phyloP scores from a whole-genome alignment of 1,140 invertebrate species.

The Euura saliciscinereae region DNA sequence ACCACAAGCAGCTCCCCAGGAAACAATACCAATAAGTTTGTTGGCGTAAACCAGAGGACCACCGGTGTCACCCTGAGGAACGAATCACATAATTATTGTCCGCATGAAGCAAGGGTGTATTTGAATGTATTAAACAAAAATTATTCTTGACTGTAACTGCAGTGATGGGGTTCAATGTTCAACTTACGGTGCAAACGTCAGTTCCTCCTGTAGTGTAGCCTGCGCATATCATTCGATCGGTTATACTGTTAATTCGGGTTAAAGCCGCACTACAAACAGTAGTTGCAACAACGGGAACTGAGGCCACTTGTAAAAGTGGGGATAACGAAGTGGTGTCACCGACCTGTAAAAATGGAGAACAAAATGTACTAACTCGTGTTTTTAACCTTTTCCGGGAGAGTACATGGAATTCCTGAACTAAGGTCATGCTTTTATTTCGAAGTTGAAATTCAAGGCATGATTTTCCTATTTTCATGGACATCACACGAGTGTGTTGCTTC shows the following conservation, averaged over 20 bases:
- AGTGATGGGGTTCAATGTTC: no score
- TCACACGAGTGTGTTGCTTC: background rate
- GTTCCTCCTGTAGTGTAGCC: constrained; percentile 9
- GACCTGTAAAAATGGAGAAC: constrained; percentile 8
- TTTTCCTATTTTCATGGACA: no score
- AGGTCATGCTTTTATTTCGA: no score
- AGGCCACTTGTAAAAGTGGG: background rate
- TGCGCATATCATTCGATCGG: constrained; percentile 7
- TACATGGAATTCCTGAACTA: no score
- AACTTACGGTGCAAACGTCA: constrained; percentile 5
- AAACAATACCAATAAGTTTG: background rate
- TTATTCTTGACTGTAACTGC: no score
- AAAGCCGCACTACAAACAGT: background rate
- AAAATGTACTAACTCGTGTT: no score
- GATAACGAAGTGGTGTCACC: background rate
- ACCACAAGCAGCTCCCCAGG: constrained; percentile 10
- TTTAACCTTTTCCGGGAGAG: no score
- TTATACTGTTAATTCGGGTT: background rate
- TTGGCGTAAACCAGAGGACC: background rate
- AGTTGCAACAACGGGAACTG: background rate
- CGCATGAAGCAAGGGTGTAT: no score
- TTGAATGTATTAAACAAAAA: no score
- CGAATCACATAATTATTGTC: no score
- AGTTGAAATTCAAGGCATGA: no score
- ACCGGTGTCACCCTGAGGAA: constrained; percentile 1